Evolutionary conservation across 1,140 invertebrate species (phyloP).

Genomic region (Apis laboriosa): DNA sequence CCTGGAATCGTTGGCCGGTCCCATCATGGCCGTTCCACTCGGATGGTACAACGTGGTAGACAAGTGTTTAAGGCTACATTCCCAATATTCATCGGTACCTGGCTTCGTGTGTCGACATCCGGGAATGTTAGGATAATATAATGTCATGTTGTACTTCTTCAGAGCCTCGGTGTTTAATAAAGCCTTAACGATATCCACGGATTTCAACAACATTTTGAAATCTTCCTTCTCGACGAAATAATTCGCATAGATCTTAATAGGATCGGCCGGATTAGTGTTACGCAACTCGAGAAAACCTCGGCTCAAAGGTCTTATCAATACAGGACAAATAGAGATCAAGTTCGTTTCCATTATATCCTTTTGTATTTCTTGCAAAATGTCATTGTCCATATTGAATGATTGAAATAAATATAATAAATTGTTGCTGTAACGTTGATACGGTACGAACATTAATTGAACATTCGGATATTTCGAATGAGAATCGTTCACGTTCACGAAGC

Average conservation of each 20-base stretch:
- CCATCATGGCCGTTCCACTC: constrained; percentile 82
- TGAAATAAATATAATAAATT: neutral
- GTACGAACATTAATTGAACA: constrained; percentile 64
- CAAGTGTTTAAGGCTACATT: constrained; percentile 79
- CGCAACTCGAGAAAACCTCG: constrained; percentile 81
- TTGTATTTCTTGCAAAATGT: constrained; percentile 54
- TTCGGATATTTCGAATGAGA: constrained; percentile 70
- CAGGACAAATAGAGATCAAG: constrained; percentile 66
- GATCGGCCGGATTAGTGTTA: constrained; percentile 83
- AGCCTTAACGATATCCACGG: constrained; percentile 50
- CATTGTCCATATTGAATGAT: constrained; percentile 51
- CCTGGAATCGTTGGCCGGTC: constrained; percentile 72
- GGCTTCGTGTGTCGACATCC: constrained; percentile 61
- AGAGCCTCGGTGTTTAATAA: constrained; percentile 66
- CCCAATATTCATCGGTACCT: constrained; percentile 80
- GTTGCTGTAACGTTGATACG: constrained; percentile 51
- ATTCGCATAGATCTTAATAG: constrained; percentile 87
- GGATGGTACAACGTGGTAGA: constrained; percentile 79
- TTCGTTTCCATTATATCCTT: constrained; percentile 63
- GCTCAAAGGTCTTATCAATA: constrained; percentile 82
- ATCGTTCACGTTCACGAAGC: constrained; percentile 70
- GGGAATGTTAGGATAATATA: constrained; percentile 40
- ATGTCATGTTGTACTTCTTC: constrained; percentile 62
- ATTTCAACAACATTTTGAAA: constrained; percentile 71
- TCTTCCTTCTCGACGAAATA: constrained; percentile 83